These are phyloP conservation scores for Semnornis frantzii DNA, from an alignment of 2,113 vertebrate genomes.

Conservation along the genomic window DNA sequence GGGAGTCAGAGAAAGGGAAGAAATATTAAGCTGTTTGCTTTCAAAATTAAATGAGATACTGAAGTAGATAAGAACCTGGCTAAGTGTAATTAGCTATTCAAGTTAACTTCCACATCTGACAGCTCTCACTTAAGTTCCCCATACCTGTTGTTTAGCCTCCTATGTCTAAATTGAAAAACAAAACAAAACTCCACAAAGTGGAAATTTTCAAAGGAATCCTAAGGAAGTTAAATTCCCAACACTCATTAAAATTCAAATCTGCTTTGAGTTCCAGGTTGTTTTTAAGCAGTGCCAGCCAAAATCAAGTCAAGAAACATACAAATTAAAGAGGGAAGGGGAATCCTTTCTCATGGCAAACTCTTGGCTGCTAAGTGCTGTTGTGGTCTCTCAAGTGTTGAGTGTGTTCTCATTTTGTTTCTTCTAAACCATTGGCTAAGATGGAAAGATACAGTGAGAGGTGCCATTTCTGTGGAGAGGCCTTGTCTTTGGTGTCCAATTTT, in stretches of 20 bases:
- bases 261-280: background rate
- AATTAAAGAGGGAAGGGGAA: background rate
- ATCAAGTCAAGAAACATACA: background rate
- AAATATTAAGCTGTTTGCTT: background rate
- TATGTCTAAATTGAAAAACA: background rate
- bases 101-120: background rate
- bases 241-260: background rate
- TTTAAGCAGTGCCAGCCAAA: background rate
- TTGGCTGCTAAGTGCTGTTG: background rate
- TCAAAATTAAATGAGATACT: background rate
- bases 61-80: background rate
- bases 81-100: background rate
- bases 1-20: background rate
- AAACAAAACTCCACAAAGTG: background rate
- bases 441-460: background rate
- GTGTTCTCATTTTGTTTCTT: background rate
- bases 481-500: background rate
- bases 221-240: background rate
- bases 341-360: background rate
- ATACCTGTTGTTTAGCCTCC: background rate
- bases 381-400: background rate
- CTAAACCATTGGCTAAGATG: background rate
- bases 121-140: background rate
- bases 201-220: constrained; percentile 7
- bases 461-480: background rate